These are phyloP conservation scores for Laterallus jamaicensis DNA, from an alignment of 2,113 vertebrate species.

Conservation along the genomic window DNA sequence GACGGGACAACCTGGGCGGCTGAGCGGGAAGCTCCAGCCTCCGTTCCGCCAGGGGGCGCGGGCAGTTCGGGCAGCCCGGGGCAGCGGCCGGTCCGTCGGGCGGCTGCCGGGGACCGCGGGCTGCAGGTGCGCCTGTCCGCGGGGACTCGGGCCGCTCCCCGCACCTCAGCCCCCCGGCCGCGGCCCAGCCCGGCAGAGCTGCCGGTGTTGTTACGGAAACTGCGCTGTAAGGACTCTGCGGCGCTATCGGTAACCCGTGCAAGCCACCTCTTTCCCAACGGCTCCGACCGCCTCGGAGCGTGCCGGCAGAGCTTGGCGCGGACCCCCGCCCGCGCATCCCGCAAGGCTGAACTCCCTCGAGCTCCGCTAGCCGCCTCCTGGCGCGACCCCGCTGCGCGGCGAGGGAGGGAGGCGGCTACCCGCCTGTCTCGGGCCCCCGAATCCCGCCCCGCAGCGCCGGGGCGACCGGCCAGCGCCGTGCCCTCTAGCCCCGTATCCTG, in stretches of 20 bases:
- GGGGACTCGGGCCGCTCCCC: neutral
- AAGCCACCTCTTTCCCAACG: neutral
- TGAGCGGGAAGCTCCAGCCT: neutral
- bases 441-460: neutral
- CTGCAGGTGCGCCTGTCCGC: neutral
- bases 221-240: neutral
- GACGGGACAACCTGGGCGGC: rapidly evolving
- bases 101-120: neutral
- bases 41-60: neutral
- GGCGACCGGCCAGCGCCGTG: too few relatives aligned
- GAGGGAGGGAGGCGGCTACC: neutral
- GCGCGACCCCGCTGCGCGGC: neutral
- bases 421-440: neutral
- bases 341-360: neutral
- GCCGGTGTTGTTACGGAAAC: neutral
- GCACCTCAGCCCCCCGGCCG: neutral
- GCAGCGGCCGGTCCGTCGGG: neutral
- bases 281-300: rapidly evolving
- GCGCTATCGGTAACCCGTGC: neutral
- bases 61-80: neutral
- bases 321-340: neutral
- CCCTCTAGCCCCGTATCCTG: too few relatives aligned
- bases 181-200: neutral
- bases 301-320: neutral
- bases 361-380: too few relatives aligned